Evolutionary conservation across 2,888 invertebrate genomes (phyloP), one percentile per base, ranked within the genome.

Genomic region (Drosophila peninsularis): DNA sequence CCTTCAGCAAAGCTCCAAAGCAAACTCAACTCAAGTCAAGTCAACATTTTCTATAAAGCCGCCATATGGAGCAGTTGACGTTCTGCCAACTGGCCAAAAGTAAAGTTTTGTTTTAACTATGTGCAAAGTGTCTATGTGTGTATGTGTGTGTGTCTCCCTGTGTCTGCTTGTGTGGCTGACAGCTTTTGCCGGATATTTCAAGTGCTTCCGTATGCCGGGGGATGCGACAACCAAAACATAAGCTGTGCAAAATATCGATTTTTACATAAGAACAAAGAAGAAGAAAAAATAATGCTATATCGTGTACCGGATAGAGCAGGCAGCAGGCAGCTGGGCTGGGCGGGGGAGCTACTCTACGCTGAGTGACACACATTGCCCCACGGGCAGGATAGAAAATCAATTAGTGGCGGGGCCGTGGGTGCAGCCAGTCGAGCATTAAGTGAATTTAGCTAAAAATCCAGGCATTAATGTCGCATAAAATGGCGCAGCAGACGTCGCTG

Each of bases 241-340:
- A 75, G 75, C 64, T 64, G 53, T 72, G 82, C 62, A 82, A 87
- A 78, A 78, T 86, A 87, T 86, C 72, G 85, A 86, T 86, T 86
- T 85, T 86, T 79, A 69, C 85, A 65, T 78, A 77, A 74, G 78
- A 45, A 45, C 6, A 52, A 39, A 37, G 36, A 37, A 37, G 34
- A 14, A 53, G 1, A 52, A 19, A 60, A 74, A 78, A 79, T 57
- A 69, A 62, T n/a, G 61, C 36, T 49, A 52, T 49, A 55, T 39
- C 34, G 56, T 65, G 57, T 56, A 49, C 52, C 62, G 64, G 66
- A 50, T 39, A 49, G 19, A 49, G 2, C 49, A 27, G 24, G 10
- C 44, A 24, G 4, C 14, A n/a, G 27, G 17, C 39, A 5, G 10
- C 17, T 14, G 34, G 19, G 47, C 17, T 30, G 47, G 24, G 14